A percentile compares a stretch with the other conserved stretches of the same genome.
Evolutionary conservation across 2,888 invertebrate genomes (phyloP).

Genomic region (Syritta pipiens): DNA sequence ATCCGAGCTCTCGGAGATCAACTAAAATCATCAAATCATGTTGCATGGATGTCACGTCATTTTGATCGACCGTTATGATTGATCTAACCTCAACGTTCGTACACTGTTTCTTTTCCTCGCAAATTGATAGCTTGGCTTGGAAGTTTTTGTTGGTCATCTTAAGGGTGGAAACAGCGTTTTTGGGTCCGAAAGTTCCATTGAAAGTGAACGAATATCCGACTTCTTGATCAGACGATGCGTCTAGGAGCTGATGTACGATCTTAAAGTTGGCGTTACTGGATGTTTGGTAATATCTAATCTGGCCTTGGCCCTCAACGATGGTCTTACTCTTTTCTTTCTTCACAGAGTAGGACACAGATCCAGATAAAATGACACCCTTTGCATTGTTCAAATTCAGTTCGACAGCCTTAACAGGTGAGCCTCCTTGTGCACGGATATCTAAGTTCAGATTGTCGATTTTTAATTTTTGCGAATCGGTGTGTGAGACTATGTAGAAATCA

Average conservation of each 20-base stretch:
- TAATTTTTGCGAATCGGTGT: slow-evolving; percentile 83
- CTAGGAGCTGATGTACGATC: slow-evolving; percentile 84
- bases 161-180: slow-evolving; percentile 85
- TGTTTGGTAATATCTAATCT: slow-evolving; percentile 85
- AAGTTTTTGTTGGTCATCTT: slow-evolving; percentile 87
- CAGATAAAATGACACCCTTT: slow-evolving; percentile 83
- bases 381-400: slow-evolving; percentile 83
- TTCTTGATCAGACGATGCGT: slow-evolving; percentile 82
- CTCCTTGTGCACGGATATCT: slow-evolving; percentile 83
- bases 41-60: slow-evolving; percentile 79
- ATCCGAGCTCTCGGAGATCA: slow-evolving; percentile 87
- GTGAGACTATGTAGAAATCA: slow-evolving; percentile 83
- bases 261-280: slow-evolving; percentile 87
- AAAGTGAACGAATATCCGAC: slow-evolving; percentile 84
- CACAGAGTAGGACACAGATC: slow-evolving; percentile 85
- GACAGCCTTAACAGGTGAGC: slow-evolving; percentile 82
- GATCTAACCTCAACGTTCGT: slow-evolving; percentile 83
- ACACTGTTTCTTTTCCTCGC: slow-evolving; percentile 89
- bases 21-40: slow-evolving; percentile 84
- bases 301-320: slow-evolving; percentile 88
- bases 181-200: slow-evolving; percentile 85
- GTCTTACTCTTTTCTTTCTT: slow-evolving; percentile 86
- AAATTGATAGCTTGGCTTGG: slow-evolving; percentile 85
- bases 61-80: slow-evolving; percentile 71
- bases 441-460: slow-evolving; percentile 84